phyloP scores from a whole-genome alignment of 1,140 invertebrate genomes.

The Ips nitidus region DNA sequence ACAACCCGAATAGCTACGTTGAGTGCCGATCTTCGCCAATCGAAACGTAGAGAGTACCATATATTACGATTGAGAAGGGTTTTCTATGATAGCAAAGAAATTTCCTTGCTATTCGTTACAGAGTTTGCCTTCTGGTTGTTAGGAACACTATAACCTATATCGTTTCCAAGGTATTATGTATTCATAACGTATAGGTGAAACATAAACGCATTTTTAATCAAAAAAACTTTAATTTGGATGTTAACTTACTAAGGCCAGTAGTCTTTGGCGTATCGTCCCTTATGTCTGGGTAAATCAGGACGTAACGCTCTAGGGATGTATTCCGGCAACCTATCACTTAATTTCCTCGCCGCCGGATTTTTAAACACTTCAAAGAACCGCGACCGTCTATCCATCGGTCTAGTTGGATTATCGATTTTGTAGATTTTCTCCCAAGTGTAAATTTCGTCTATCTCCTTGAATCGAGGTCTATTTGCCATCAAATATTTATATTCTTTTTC shows the following conservation, averaged over 20 bases:
- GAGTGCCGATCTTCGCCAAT: too few species aligned
- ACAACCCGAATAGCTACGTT: too few species aligned
- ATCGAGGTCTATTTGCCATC: conserved; percentile 63
- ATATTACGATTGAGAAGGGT: too few species aligned
- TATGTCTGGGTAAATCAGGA: conserved; percentile 58
- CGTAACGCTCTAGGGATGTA: conserved; percentile 69
- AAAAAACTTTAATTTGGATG: too few species aligned
- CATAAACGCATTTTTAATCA: too few species aligned
- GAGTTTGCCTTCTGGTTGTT: too few species aligned
- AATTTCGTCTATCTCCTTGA: conserved; percentile 64
- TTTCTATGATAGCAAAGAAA: too few species aligned
- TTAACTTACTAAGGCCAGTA: conserved; percentile 44
- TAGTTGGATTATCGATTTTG: conserved; percentile 66
- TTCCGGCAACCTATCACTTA: conserved; percentile 64
- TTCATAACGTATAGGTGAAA: too few species aligned
- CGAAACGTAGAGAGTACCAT: too few species aligned
- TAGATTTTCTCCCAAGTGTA: conserved; percentile 79
- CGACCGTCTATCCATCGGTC: conserved; percentile 65
- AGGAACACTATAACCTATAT: too few species aligned
- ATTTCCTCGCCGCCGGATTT: conserved; percentile 59
- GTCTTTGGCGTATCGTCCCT: conserved; percentile 49
- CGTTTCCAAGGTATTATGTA: too few species aligned
- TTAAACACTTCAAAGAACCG: conserved; percentile 66
- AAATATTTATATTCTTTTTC: conserved; percentile 69
- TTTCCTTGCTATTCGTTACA: too few species aligned